These are phyloP conservation scores for Chymomyza amoena DNA, from an alignment of 2,888 invertebrate genomes.

Conservation along the genomic window DNA sequence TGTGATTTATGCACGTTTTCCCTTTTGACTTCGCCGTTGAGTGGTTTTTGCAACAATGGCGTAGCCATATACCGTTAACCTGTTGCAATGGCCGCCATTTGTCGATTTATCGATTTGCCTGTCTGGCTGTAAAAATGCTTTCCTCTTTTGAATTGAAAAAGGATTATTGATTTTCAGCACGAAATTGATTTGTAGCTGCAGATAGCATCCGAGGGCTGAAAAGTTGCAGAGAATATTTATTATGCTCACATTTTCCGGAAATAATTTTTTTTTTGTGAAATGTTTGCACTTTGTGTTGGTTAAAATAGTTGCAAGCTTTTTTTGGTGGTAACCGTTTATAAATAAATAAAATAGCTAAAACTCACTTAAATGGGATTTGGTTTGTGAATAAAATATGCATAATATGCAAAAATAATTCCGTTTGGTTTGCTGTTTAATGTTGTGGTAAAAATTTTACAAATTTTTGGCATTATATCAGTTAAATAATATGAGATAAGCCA, in stretches of 20 bases:
- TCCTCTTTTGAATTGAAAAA: background rate
- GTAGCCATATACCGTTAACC: background rate
- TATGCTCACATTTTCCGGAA: background rate
- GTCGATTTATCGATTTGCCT: slow-evolving; percentile 16
- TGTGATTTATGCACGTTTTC: slow-evolving; percentile 1
- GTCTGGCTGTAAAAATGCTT: slow-evolving; percentile 14
- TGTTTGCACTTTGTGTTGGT: background rate
- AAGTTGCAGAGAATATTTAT: background rate
- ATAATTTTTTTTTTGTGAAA: too few species aligned
- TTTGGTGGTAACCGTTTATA: too few species aligned
- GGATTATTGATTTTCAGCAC: too few species aligned
- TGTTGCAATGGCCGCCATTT: slow-evolving; percentile 1
- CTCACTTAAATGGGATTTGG: too few species aligned
- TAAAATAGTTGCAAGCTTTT: background rate
- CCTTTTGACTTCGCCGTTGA: background rate
- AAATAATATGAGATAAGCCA: background rate
- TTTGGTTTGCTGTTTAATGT: background rate
- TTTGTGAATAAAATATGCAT: background rate
- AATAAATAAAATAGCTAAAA: too few species aligned
- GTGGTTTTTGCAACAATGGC: background rate
- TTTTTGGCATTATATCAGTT: background rate
- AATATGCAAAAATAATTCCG: background rate
- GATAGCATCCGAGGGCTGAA: too few species aligned
- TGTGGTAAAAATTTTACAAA: background rate
- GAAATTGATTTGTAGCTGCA: too few species aligned